Evolutionary conservation across 2,888 invertebrate species (phyloP), one percentile per base, ranked within the genome.

Genomic region (Lasioglossum pauxillum): DNA sequence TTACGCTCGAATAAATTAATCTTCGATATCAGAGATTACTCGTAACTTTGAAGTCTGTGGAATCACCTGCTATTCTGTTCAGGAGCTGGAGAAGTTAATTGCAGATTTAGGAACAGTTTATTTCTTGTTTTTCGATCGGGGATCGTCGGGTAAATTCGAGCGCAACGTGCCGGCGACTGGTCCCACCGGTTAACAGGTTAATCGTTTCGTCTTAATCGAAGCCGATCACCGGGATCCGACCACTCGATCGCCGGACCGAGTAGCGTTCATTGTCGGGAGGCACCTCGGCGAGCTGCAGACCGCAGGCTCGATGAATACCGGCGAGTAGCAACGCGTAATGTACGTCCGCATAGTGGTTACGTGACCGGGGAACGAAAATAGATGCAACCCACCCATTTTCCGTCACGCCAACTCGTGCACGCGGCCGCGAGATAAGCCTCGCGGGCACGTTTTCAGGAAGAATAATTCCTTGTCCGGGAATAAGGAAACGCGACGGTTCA

Each of bases 351-450:
- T 85, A 85, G 83, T 85, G 84, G 90, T 91, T 91, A 91, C 90
- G 90, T 91, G 90, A 91, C 87, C 84, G 80, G 90, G 27, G 87
- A 90, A 90, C 90, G 82, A 90, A 91, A 90, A 90, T 90, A 90
- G 91, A 90, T 84, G 90, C 85, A 84, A 84, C 81, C 87, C 89
- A 83, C 87, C 90, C 89, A 86, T 90, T 87, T 91, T 89, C 91
- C 87, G 90, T 90, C 91, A 90, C 90, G 91, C 79, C 74, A 91
- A 84, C 89, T 75, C 69, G 81, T 77, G 75, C 89, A 71, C 82
- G 57, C 82, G 83, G 72, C 38, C 67, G 81, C 78, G 75, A 80
- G 88, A 82, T 80, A 76, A 82, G 85, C 76, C 86, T 83, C 82
- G 86, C 81, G 78, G 71, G 78, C 82, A 80, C 86, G 81, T 85